Evolutionary conservation across 2,797 vertebrate genomes (phyloP).

Genomic region (Phalanger gymnotis): DNA sequence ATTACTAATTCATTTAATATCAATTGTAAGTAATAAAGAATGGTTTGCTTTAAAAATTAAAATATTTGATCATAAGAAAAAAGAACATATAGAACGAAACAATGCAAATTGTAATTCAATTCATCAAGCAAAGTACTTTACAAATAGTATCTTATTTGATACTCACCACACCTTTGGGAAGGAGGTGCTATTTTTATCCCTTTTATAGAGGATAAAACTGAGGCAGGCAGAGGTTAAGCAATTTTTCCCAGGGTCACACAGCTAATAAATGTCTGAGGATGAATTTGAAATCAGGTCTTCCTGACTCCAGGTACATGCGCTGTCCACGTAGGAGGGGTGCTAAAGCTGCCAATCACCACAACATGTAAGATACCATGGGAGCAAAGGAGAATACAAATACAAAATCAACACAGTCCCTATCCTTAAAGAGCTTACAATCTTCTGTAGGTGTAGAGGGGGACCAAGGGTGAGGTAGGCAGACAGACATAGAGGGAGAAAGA

Average conservation of each 20-base stretch:
- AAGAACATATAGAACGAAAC: neutral
- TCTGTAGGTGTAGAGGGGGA: neutral
- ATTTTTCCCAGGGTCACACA: neutral
- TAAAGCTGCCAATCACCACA: too few relatives aligned
- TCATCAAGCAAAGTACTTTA: too few relatives aligned
- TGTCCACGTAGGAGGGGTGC: neutral
- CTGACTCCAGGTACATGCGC: neutral
- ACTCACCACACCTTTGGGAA: too few relatives aligned
- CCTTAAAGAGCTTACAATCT: neutral
- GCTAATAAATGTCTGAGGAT: neutral
- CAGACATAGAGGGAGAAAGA: neutral
- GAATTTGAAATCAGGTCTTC: neutral
- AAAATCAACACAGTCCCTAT: neutral
- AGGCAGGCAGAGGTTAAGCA: neutral
- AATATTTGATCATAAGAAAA: neutral
- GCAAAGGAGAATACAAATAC: neutral
- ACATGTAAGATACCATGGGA: neutral
- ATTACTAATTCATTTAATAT: neutral
- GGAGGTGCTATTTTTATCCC: too few relatives aligned
- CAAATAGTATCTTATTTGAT: too few relatives aligned
- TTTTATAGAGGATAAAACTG: too few relatives aligned
- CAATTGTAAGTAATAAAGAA: neutral
- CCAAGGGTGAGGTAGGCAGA: too few relatives aligned
- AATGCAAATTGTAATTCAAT: too few relatives aligned
- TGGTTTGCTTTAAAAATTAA: neutral